Evolutionary conservation across 2,888 invertebrate genomes (phyloP).

Genomic region (Parnassius smintheus): DNA sequence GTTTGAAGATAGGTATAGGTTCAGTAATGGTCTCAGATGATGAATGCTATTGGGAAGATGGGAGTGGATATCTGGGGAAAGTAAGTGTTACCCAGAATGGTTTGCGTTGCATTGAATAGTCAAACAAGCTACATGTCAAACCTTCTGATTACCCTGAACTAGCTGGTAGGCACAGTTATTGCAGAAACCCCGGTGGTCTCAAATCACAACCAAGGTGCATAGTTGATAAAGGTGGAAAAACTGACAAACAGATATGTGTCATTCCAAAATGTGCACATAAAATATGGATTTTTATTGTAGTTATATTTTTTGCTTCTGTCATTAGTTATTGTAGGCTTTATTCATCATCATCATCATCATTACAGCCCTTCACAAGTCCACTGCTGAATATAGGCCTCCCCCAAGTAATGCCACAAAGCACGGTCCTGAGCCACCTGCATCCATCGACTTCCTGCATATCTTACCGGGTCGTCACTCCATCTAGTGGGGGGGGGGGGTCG

Average conservation of each 20-base stretch:
- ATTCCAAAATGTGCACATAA: slow-evolving; percentile 94
- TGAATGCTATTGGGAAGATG: slow-evolving; percentile 94
- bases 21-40: slow-evolving; percentile 84
- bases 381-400: too few species aligned
- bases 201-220: slow-evolving; percentile 95
- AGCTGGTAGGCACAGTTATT: slow-evolving; percentile 92
- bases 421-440: too few species aligned
- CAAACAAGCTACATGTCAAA: slow-evolving; percentile 87
- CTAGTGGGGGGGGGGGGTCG: too few species aligned
- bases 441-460: too few species aligned
- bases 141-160: slow-evolving; percentile 91
- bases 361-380: too few species aligned
- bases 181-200: slow-evolving; percentile 92
- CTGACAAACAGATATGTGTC: slow-evolving; percentile 90
- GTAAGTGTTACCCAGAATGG: slow-evolving; percentile 87
- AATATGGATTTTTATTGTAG: slow-evolving; percentile 90
- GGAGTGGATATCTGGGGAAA: slow-evolving; percentile 91
- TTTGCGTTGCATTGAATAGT: slow-evolving; percentile 91
- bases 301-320: slow-evolving; percentile 82
- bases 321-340: slow-evolving; percentile 62
- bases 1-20: slow-evolving; percentile 86
- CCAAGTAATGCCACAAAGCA: too few species aligned
- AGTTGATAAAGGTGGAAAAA: slow-evolving; percentile 84
- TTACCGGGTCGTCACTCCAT: too few species aligned
- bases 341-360: too few species aligned